These are phyloP conservation scores for Magallana ariakensis DNA, from an alignment of 1,140 invertebrate species.

Conservation along the genomic window DNA sequence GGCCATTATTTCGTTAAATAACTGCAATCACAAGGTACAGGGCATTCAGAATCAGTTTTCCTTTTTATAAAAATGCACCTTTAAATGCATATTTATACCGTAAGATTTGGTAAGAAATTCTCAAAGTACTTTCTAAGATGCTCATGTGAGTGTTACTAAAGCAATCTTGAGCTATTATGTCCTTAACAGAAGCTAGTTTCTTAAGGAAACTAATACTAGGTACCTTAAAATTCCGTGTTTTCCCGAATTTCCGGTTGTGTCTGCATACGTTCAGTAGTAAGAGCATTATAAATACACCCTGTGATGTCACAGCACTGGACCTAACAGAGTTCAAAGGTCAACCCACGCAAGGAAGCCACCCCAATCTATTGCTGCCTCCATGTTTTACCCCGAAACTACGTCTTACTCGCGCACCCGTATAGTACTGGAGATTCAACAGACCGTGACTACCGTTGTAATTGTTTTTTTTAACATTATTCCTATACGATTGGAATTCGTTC, in stretches of 20 bases:
- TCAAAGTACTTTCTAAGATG: background rate
- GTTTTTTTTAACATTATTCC: too few relatives aligned
- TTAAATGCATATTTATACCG: too few relatives aligned
- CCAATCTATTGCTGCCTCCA: background rate
- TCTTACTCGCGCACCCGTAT: too few relatives aligned
- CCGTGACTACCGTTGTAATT: too few relatives aligned
- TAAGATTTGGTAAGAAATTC: background rate
- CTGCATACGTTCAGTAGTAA: background rate
- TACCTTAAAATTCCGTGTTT: conserved; percentile 24
- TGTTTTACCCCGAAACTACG: too few relatives aligned
- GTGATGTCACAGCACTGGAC: conserved; percentile 24
- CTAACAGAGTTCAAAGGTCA: background rate
- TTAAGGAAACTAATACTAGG: background rate
- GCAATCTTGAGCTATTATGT: background rate
- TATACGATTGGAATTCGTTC: too few relatives aligned
- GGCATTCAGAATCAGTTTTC: background rate
- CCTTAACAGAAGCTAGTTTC: background rate
- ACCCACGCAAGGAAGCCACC: background rate
- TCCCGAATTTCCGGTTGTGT: conserved; percentile 19
- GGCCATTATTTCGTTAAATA: background rate
- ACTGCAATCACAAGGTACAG: background rate
- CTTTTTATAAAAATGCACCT: too few relatives aligned
- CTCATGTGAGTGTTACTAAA: conserved; percentile 27
- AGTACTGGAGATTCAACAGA: too few relatives aligned
- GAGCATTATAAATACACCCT: conserved; percentile 27